Conservation (phyloP, 2,797 vertebrate species). For the Peromyscus aztecus region DNA sequence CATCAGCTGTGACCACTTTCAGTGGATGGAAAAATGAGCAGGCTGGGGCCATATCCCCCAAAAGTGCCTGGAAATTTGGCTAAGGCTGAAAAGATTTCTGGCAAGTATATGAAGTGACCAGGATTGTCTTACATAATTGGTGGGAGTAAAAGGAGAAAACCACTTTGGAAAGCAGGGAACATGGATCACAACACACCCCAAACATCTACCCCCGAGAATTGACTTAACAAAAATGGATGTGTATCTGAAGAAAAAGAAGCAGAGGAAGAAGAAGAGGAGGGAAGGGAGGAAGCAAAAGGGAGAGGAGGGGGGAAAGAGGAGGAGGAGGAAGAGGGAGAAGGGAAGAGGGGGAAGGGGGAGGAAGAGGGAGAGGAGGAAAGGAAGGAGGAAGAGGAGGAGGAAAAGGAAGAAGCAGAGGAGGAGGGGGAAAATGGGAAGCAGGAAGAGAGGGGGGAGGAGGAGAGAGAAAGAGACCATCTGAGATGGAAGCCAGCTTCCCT, state of each 20-base stretch:
- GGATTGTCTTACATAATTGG: fast-evolving
- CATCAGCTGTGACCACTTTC: not conserved
- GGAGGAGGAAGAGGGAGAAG: not conserved
- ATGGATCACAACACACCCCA: not conserved
- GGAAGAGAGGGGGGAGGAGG: no score
- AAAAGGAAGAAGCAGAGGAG: not conserved
- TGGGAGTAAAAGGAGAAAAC: not conserved
- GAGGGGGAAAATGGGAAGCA: not conserved
- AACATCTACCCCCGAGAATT: not conserved
- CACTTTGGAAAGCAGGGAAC: not conserved
- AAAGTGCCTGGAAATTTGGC: not conserved
- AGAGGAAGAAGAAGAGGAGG: no score
- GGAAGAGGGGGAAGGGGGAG: not conserved
- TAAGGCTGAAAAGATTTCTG: not conserved
- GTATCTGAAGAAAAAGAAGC: not conserved
- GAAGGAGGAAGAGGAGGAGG: no score
- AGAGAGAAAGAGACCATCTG: not conserved
- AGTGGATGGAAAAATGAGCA: not conserved
- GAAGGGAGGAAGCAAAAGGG: no score
- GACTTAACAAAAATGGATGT: not conserved
- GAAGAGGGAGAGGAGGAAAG: no score
- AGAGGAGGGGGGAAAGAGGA: not conserved
- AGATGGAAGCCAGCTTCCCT: not conserved
- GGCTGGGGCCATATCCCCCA: not conserved
- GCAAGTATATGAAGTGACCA: not conserved